phyloP scores from a whole-genome alignment of 35 echinoderm and acorn worm genomes.

The Apostichopus parvimensis region DNA sequence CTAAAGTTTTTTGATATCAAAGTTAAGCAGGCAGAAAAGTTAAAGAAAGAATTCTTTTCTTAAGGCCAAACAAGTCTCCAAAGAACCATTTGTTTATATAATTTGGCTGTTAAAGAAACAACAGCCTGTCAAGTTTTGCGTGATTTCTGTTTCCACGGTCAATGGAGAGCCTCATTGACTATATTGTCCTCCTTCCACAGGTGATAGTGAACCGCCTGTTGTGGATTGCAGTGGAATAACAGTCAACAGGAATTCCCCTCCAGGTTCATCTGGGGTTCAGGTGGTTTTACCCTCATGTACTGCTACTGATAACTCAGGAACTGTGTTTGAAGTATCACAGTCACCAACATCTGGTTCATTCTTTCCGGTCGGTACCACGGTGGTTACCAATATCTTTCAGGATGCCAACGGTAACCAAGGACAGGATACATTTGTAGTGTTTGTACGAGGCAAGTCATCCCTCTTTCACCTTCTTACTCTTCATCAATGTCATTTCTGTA shows the following conservation, averaged over 20 bases:
- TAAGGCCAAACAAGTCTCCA: no score
- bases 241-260: not conserved
- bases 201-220: not conserved
- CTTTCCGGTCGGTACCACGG: not conserved
- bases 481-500: no score
- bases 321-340: not conserved
- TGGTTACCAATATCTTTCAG: not conserved
- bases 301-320: slow-evolving; percentile 28
- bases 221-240: slow-evolving; percentile 11
- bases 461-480: no score
- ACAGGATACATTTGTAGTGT: not conserved
- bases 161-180: no score
- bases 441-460: not conserved
- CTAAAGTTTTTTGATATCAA: no score
- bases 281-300: slow-evolving; percentile 4
- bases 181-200: not conserved
- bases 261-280: not conserved
- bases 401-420: slow-evolving; percentile 10
- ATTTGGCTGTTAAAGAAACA: no score
- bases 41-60: no score
- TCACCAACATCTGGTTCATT: not conserved
- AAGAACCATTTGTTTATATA: no score
- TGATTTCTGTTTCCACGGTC: no score
- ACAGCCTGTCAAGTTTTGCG: no score
- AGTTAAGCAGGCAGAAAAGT: no score